Percentiles rank a stretch among this genome's conserved stretches.
Conservation (phyloP, 2,113 vertebrate species). For the Sturnus vulgaris region DNA sequence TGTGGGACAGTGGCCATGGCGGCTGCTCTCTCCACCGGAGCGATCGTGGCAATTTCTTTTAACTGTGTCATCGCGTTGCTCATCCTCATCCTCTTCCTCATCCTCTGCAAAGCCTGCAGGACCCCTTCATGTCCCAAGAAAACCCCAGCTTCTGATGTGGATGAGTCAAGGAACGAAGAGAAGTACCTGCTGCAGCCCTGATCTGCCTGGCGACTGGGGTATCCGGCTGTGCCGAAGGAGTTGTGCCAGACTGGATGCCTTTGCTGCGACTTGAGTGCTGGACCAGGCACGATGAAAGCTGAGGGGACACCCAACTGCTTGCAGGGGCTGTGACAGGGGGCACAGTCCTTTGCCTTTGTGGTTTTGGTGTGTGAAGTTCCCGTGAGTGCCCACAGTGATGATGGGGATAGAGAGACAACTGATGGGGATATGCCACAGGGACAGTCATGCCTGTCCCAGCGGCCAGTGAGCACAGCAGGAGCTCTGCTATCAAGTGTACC, state of each 20-base stretch:
- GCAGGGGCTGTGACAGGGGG: accelerated
- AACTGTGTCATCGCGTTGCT: slow-evolving; percentile 76
- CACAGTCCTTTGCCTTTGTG: background rate
- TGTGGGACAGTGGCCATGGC: slow-evolving; percentile 62
- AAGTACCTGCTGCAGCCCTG: slow-evolving; percentile 79
- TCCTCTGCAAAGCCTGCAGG: slow-evolving; percentile 80
- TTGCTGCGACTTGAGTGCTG: background rate
- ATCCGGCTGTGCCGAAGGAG: accelerated
- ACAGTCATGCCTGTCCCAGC: background rate
- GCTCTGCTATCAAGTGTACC: background rate
- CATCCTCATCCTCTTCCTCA: slow-evolving; percentile 76
- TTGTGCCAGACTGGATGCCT: background rate
- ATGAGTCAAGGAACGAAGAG: slow-evolving; percentile 74
- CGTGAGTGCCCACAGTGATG: background rate
- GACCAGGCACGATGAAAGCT: background rate
- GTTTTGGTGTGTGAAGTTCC: background rate
- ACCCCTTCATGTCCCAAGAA: slow-evolving; percentile 76
- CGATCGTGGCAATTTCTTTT: slow-evolving; percentile 77
- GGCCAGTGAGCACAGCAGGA: background rate
- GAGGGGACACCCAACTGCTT: background rate
- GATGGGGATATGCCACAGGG: background rate
- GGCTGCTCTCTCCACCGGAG: slow-evolving; percentile 74
- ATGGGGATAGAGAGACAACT: background rate
- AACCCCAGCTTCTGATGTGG: slow-evolving; percentile 49
- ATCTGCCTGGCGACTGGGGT: background rate